Base-by-base conservation (phyloP, 2,888 invertebrate species). In the Leptura quadrifasciata region DNA sequence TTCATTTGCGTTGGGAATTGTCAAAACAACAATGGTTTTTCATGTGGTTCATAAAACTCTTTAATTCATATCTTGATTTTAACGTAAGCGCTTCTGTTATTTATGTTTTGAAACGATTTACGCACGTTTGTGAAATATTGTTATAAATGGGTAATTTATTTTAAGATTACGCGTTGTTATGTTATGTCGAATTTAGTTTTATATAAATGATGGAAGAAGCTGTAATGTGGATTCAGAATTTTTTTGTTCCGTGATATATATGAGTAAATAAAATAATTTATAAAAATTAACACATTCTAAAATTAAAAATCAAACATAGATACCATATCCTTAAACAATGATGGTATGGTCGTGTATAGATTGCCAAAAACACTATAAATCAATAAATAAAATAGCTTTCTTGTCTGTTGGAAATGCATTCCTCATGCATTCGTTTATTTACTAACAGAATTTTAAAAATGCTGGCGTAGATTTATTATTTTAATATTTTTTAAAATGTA, bases 1-100 rank as follows among this genome's bases (percentile, higher is more conserved):
- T 75, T 76, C 71, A 76, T 68, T 63, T 57, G 61, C 61, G 20
- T 63, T 12, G 60, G 70, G n/a, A 74, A 76, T 72, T 65, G 58
- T 72, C 63, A 55, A 65, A 68, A 54, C 52, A 24, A 18, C 52
- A 55, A 57, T 35, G 52, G 31, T 68, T 68, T 55, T 27, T 47
- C 55, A 52, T 39, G 47, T 35, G 15, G 18, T 39, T 39, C 18
- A 57, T 21, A 57, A 57, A 47, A n/a, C 47, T n/a, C n/a, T 47
- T 47, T 47, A n/a, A 47, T 47, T 47, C 47, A n/a, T n/a, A 47
- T 47, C 47, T n/a, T n/a, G 47, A 47, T 47, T 47, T n/a, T n/a
- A n/a, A 47, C 17, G 15, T n/a, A n/a, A 47, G n/a, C 5, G n/a
- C 47, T 47, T 47, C 47, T n/a, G 47, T 1, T n/a, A 47, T 47